These are phyloP conservation scores for Halotydeus destructor DNA, from an alignment of 1,140 invertebrate species.

Conservation along the genomic window DNA sequence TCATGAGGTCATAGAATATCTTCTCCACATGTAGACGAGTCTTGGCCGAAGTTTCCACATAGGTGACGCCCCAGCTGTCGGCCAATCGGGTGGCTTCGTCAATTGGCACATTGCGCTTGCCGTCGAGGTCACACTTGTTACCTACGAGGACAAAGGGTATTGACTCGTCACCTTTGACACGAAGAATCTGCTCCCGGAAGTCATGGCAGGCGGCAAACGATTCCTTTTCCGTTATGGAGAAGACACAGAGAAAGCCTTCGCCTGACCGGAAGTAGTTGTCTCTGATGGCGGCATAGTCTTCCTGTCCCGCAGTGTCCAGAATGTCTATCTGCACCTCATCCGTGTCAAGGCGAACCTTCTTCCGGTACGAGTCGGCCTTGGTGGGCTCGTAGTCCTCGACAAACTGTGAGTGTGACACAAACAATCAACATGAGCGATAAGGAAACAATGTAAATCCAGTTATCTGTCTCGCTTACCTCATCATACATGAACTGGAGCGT, in stretches of 20 bases:
- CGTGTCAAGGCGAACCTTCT: slow-evolving; percentile 33
- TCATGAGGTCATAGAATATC: slow-evolving; percentile 32
- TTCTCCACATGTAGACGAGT: slow-evolving; percentile 17
- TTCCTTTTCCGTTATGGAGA: slow-evolving; percentile 25
- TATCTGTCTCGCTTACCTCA: slow-evolving; percentile 34
- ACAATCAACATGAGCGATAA: not conserved
- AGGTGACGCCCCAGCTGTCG: slow-evolving; percentile 11
- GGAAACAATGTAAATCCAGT: slow-evolving; percentile 1
- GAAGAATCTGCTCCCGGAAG: slow-evolving; percentile 33
- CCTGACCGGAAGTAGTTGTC: slow-evolving; percentile 21
- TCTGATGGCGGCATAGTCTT: slow-evolving; percentile 28
- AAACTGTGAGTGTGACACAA: slow-evolving; percentile 27
- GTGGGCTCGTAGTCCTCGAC: slow-evolving; percentile 39
- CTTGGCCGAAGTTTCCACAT: slow-evolving; percentile 18
- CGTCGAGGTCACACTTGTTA: slow-evolving; percentile 27
- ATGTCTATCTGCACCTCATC: slow-evolving; percentile 26
- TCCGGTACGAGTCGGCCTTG: slow-evolving; percentile 35
- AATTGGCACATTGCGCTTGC: slow-evolving; percentile 22
- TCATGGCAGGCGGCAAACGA: slow-evolving; percentile 24
- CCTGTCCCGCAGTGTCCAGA: slow-evolving; percentile 30
- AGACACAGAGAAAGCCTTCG: slow-evolving; percentile 28
- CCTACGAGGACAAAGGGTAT: slow-evolving; percentile 26
- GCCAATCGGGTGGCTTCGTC: slow-evolving; percentile 12
- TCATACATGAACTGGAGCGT: slow-evolving; percentile 40
- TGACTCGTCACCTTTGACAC: slow-evolving; percentile 22